These are phyloP conservation scores for Charadrius vociferus DNA, from an alignment of 2,113 vertebrate genomes.

Conservation along the genomic window DNA sequence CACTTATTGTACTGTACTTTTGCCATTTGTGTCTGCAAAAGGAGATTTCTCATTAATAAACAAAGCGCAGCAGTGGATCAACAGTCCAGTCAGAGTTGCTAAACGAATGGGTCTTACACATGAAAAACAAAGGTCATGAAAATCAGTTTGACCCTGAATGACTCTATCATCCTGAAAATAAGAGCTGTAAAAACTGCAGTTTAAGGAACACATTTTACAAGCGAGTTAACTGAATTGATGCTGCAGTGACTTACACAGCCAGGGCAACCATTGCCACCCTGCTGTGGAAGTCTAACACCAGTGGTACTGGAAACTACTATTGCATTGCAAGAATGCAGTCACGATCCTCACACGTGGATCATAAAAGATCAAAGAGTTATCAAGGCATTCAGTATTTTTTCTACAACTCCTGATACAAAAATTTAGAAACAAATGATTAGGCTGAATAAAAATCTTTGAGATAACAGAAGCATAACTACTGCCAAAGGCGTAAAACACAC, in stretches of 20 bases:
- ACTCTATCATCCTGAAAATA: background rate
- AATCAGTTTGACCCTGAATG: background rate
- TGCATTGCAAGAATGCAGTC: background rate
- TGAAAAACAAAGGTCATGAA: background rate
- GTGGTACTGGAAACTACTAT: background rate
- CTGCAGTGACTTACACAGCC: background rate
- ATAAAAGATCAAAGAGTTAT: background rate
- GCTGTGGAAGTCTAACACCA: fast-evolving
- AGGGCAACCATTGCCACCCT: background rate
- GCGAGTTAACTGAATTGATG: background rate
- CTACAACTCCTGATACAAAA: background rate
- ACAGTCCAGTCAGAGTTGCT: background rate
- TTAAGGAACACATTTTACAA: background rate
- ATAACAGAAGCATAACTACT: background rate
- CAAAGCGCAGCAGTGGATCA: background rate
- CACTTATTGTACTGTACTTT: background rate
- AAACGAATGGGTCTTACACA: background rate
- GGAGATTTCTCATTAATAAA: background rate
- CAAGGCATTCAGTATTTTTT: background rate
- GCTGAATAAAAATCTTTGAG: background rate
- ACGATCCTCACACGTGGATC: background rate
- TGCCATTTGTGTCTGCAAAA: background rate
- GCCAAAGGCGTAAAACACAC: background rate
- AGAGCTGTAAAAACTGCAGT: background rate
- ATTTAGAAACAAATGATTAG: background rate